phyloP scores from a whole-genome alignment of 2,888 invertebrate genomes.

The Drosophila macrospina region DNA sequence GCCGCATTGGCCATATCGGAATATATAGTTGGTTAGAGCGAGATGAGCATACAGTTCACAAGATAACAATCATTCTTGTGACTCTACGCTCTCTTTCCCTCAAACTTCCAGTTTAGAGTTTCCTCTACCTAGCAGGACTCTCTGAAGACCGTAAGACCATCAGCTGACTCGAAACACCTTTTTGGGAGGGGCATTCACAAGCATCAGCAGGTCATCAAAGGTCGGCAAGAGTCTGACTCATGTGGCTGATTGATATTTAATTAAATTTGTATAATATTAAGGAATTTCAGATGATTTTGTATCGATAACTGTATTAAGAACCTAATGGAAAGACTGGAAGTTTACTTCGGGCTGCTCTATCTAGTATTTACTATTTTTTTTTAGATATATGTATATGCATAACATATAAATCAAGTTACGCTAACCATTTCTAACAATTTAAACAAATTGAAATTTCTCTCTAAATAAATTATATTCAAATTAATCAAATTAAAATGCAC shows the following conservation, averaged over 20 bases:
- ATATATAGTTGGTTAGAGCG: conserved; percentile 14
- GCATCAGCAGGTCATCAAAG: conserved; percentile 12
- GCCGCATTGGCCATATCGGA: conserved; percentile 1
- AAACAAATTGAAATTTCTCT: conserved; percentile 20
- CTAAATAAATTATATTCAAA: conserved; percentile 35
- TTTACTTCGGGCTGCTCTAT: not conserved
- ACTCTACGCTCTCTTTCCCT: conserved; percentile 10
- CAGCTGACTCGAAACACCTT: conserved; percentile 16
- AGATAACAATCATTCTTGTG: conserved; percentile 1
- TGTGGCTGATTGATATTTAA: not conserved
- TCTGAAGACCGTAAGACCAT: not conserved
- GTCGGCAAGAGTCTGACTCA: conserved; percentile 8
- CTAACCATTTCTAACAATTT: not conserved
- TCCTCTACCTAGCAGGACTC: conserved; percentile 10
- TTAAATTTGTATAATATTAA: not conserved
- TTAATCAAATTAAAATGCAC: conserved; percentile 56
- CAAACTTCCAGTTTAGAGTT: conserved; percentile 3
- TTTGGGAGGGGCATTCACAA: conserved; percentile 29
- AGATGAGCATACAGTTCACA: conserved; percentile 4
- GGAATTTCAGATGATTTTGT: not conserved
- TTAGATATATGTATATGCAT: not conserved
- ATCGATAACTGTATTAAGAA: not conserved
- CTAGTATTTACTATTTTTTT: not conserved
- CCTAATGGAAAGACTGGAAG: not conserved
- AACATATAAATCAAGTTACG: not conserved